These are phyloP conservation scores for Drosophila nannoptera DNA, from an alignment of 1,140 invertebrate species.

Conservation along the genomic window DNA sequence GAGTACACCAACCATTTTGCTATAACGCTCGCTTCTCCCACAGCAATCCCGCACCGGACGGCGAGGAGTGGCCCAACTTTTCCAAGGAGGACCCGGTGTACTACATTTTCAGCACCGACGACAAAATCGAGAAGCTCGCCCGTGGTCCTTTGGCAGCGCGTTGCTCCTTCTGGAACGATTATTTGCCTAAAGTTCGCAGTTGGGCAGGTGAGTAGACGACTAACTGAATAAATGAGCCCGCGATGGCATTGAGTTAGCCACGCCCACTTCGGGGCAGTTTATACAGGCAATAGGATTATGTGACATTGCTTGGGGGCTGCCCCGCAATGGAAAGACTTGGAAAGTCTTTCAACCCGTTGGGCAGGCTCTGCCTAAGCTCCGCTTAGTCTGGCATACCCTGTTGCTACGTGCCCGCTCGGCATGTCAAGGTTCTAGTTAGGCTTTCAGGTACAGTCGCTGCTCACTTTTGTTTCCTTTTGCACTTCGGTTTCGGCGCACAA, in stretches of 20 bases:
- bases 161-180: conserved; percentile 97
- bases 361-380: too few species aligned
- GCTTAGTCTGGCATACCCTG: neutral
- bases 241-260: too few species aligned
- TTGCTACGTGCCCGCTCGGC: neutral
- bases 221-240: neutral
- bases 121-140: conserved; percentile 80
- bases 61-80: conserved; percentile 93
- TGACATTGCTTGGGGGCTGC: too few species aligned
- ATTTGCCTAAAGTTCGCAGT: conserved; percentile 90
- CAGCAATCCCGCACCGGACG: conserved; percentile 90
- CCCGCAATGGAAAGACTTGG: too few species aligned
- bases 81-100: conserved; percentile 91
- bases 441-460: conserved; percentile 36
- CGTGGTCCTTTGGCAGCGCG: conserved; percentile 90
- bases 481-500: conserved; percentile 53
- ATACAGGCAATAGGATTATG: too few species aligned
- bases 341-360: too few species aligned
- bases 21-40: conserved; percentile 54
- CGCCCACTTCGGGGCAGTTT: too few species aligned
- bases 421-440: neutral
- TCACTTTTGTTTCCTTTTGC: conserved; percentile 39
- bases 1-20: conserved; percentile 10
- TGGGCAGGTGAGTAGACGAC: conserved; percentile 82
- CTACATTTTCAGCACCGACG: conserved; percentile 91